Evolutionary conservation across 2,888 invertebrate genomes (phyloP).

Genomic region (Autographa gamma): DNA sequence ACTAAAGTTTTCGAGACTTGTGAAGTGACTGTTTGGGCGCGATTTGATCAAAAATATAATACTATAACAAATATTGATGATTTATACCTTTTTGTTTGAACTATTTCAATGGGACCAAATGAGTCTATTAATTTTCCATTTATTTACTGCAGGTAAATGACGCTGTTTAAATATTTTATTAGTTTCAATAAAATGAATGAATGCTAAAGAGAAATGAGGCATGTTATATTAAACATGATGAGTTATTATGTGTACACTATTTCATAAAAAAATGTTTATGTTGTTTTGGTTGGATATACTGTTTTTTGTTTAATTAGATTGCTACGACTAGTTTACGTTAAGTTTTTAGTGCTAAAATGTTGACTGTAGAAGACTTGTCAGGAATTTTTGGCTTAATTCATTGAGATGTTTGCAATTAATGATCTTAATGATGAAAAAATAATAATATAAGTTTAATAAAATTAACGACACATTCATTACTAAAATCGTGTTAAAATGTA

Average conservation of each 20-base stretch:
- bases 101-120: conserved; percentile 18
- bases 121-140: conserved; percentile 8
- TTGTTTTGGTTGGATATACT: not conserved
- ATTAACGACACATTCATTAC: too few relatives aligned
- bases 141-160: conserved; percentile 9
- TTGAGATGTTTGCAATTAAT: too few relatives aligned
- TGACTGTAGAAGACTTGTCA: too few relatives aligned
- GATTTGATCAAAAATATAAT: conserved; percentile 17
- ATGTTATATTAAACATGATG: not conserved
- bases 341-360: too few relatives aligned
- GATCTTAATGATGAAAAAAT: too few relatives aligned
- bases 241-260: not conserved
- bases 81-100: conserved; percentile 17
- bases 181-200: not conserved
- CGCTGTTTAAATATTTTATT: conserved; percentile 2
- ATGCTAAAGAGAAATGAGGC: not conserved
- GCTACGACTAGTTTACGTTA: too few relatives aligned
- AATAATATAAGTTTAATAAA: too few relatives aligned
- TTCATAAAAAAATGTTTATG: not conserved
- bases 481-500: too few relatives aligned
- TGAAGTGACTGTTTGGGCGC: conserved; percentile 44
- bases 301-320: too few relatives aligned
- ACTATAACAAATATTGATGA: not conserved
- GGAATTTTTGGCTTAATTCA: too few relatives aligned
- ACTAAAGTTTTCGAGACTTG: conserved; percentile 58